Base-by-base conservation (phyloP, 2,797 vertebrate species). In the Phoebastria nigripes region DNA sequence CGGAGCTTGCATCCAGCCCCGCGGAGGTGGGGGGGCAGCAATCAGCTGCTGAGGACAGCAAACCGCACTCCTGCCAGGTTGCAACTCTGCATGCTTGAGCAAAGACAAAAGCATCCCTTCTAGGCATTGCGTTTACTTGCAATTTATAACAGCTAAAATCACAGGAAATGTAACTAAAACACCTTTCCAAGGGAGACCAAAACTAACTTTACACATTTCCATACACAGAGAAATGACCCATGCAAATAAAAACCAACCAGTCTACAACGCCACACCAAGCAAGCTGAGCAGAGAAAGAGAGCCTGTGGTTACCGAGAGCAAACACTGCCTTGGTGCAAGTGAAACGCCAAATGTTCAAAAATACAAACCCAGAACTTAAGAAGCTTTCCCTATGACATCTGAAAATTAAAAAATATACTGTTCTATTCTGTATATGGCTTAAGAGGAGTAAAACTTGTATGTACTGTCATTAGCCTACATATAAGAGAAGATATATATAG, bases 101-200 rank as follows among this genome's bases (percentile, higher is more conserved):
- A 70, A 78, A 66, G 44, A 22, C 20, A 79, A 74, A 69, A 52
- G 28, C 52, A 41, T 26, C 76, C 46, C 9, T 29, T 35, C 39
- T 1, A 51, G n/a, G 25, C 39, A 37, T 1, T 11, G 31, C 1
- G 0, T n/a, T 66, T 28, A 37, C 14, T 8, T 37, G 61, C 49
- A 8, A 33, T 44, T 76, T 62, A 1, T 12, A 72, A 39, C 35
- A 49, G 82, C 79, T 59, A 55, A 82, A 71, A 54, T 17, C 58
- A 33, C 28, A 52, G n/a, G 54, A 79, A 90, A 21, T 8, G 14
- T 18, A 78, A 82, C 33, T 35, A 41, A 44, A 90, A 31, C 0
- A 0, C 16, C 21, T 76, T 81, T 62, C 35, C 66, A 5, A 25
- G 16, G 37, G 80, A 90, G 62, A 84, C 9, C 25, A 69, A 52